A percentile compares a stretch with the other conserved stretches of the same genome.
These are phyloP conservation scores for Melanophora roralis DNA, from an alignment of 2,888 invertebrate species.

Conservation along the genomic window DNA sequence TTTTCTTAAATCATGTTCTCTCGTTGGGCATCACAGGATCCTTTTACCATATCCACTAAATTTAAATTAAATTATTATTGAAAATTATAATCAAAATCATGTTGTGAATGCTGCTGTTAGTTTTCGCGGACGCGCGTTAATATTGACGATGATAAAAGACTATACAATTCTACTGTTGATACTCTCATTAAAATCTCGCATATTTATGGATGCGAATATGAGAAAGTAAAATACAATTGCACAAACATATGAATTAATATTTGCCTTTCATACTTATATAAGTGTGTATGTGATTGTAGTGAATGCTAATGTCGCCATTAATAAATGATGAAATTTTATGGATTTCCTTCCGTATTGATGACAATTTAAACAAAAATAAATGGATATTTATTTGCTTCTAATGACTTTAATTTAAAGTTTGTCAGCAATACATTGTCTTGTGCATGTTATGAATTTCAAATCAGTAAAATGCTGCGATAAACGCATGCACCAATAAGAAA, in stretches of 20 bases:
- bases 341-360: conserved; percentile 35
- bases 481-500: neutral
- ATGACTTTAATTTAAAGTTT: conserved; percentile 30
- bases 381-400: neutral
- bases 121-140: too few species aligned
- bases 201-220: neutral
- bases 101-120: neutral
- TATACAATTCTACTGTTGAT: neutral
- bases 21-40: too few species aligned
- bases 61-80: conserved; percentile 18
- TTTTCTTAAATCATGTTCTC: too few species aligned
- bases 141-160: neutral
- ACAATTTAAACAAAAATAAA: conserved; percentile 19
- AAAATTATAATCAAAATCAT: neutral
- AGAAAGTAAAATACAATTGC: neutral
- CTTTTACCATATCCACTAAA: neutral
- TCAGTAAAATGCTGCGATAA: neutral
- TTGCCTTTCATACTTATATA: too few species aligned
- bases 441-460: conserved; percentile 8
- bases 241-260: neutral
- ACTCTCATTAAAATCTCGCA: conserved; percentile 8
- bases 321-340: conserved; percentile 38
- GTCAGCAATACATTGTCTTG: neutral
- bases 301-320: conserved; percentile 3
- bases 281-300: neutral